Base-by-base conservation (phyloP, 1,140 invertebrate species). In the Archivesica marissinica region DNA sequence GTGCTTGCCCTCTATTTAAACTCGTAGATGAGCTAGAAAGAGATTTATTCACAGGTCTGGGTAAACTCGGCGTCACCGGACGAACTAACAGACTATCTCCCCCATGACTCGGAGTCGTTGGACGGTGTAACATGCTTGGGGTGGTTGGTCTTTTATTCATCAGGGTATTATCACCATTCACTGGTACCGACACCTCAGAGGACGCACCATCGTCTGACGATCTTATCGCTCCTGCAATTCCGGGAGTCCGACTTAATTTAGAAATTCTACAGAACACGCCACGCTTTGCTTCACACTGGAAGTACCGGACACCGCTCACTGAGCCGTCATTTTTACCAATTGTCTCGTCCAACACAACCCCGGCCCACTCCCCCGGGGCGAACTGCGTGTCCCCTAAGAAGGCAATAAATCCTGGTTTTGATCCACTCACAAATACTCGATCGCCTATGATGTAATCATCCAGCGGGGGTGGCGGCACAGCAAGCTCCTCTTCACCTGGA, bases 401-500 rank as follows among this genome's bases (percentile, higher is more conserved):
- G 35, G 98, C 98, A 87, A 99, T 99, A 90, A 96, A 96, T 38
- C 98, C 99, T 4, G 98, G 96, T 92, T 99, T 99, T n/a, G 96
- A 96, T 47, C 98, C 98, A 90, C 98, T 97, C 39, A 99, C 98
- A 97, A 97, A 99, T 88, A 99, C 97, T 88, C 96, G 95, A 92
- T 99, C 97, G 52, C 98, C 98, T 90, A 99, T 97, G 89, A 98
- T 99, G 93, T 99, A 99, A 94, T 97, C 97, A 95, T 94, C 93
- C 33, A 74, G 59, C 9, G 89, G 86, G 17, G 86, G 85, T 1
- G 85, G 78, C 28, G 88, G 88, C 23, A 74, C 79, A 35, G 72
- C 54, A 11, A 85, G 52, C 25, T 91, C 91, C 35, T 83, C 80
- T 81, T 90, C 89, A 88, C 91, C 90, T 92, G 81, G 9, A 83